Evolutionary conservation across 2,797 vertebrate genomes (phyloP), one percentile per base, ranked within the genome.

Genomic region (Chelon auratus): DNA sequence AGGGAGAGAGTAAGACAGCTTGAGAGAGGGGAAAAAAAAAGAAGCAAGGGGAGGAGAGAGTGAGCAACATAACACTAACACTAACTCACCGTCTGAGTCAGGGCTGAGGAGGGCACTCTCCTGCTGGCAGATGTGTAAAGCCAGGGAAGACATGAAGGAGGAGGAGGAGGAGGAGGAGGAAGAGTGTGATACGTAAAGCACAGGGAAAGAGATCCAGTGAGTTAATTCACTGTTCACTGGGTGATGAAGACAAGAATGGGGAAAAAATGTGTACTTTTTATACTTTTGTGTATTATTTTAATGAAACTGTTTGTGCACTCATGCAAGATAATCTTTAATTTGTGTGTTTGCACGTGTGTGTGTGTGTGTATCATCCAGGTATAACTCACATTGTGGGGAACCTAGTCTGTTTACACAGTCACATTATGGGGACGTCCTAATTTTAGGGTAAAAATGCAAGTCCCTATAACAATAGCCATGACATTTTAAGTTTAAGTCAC

Each of bases 71-170:
- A 33, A 45, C 62, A 83, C 73, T 70, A 33, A 45, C 62, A 83
- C 73, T 78, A 65, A 80, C 65, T 63, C 72, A 78, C 74, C 57
- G 60, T 84, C 51, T 87, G 87, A 91, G 85, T 91, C 88, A 88
- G 85, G 88, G 78, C 62, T 81, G 80, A 82, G 82, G 85, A 84
- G 87, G 78, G 83, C 74, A 77, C 81, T 83, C 79, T 84, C 72
- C 75, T 82, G 57, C 52, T 73, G 77, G 63, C 82, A 77, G 66
- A 85, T 80, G 65, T 81, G 68, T 68, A 59, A 77, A 86, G 53
- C 48, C 62, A 77, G 40, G 12, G 37, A 80, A 45, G 63, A 75
- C 18, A 60, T 20, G 57, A 57, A 50, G 53, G 82, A 13, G 40
- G 24, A 70, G 11, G 3, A 26, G 24, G 24, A 26, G 24, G 24